Base-by-base conservation (phyloP, 2,888 invertebrate genomes). In the Pristionchus exspectatus region DNA sequence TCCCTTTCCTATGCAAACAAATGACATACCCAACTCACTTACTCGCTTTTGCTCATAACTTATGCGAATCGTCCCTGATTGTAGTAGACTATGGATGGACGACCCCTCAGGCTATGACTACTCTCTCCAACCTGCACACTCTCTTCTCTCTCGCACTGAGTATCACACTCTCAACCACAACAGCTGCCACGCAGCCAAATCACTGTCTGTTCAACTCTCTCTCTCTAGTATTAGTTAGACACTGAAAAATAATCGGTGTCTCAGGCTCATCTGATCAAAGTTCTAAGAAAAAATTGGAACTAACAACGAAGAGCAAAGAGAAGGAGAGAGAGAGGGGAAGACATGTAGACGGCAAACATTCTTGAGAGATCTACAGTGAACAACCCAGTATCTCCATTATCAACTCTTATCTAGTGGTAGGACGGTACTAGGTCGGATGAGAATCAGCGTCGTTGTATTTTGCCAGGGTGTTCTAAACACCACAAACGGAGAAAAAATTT, bases 21-120 rank as follows among this genome's bases (percentile, higher is more conserved):
- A 38, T 87, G 33, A 14, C 63, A n/a, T 87, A 66, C 69, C 63
- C 85, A 24, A 66, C n/a, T 87, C 87, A 88, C 88, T 88, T 56
- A 88, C 88, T 88, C 88, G 88, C 88, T 88, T 54, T 74, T 72
- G 88, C 74, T 88, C 88, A 88, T 88, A 54, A 50, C 54, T 54
- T 30, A 14, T 3, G 27, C 1, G 27, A 69, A 69, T 69, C 54
- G 18, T 38, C n/a, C 66, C 30, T 5, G 27, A 38, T 38, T 18
- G 66, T 10, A 86, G 27, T 12, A 87, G 30, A 44, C 27, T 66
- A 38, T 16, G 66, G 33, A 30, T 54, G 54, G 21, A 21, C 38
- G 38, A 33, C 69, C 87, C 87, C 69, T 30, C 21, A 66, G 63
- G 50, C 87, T 38, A 63, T 44, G 69, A 87, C 44, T 54, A 66